These are phyloP conservation scores for Melanerpes aurifrons DNA, from an alignment of 2,113 vertebrate species.

Conservation along the genomic window DNA sequence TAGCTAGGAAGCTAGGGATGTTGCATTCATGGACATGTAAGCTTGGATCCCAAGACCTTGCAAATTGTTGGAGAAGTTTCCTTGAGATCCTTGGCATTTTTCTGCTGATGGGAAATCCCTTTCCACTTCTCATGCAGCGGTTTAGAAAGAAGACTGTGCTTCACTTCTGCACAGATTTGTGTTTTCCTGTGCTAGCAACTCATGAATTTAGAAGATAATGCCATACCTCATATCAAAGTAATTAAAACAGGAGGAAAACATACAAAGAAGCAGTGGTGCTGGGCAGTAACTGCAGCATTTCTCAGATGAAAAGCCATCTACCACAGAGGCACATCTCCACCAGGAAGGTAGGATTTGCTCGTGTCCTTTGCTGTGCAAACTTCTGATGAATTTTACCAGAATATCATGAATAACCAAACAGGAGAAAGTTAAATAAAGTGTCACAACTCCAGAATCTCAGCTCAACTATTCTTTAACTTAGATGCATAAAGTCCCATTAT, in stretches of 20 bases:
- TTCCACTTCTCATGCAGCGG: not conserved
- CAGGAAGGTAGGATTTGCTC: not conserved
- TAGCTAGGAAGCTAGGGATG: not conserved
- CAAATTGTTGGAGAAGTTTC: not conserved
- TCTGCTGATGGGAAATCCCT: not conserved
- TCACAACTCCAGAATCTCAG: not conserved
- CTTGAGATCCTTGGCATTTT: not conserved
- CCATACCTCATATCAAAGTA: not conserved
- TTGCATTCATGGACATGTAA: not conserved
- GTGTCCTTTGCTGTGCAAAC: rapidly evolving
- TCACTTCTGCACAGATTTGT: not conserved
- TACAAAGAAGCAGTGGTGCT: not conserved
- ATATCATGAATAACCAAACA: not conserved
- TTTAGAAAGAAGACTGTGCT: not conserved
- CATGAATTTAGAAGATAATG: not conserved
- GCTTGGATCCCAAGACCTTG: not conserved
- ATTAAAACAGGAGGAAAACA: not conserved
- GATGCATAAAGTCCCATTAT: not conserved
- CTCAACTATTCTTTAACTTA: not conserved
- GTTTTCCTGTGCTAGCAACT: not conserved
- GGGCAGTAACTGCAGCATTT: not conserved
- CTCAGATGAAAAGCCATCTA: not conserved
- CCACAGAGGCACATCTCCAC: not conserved
- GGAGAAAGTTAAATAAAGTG: not conserved
- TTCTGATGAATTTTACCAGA: not conserved